Evolutionary conservation across 2,797 vertebrate species (phyloP).

Genomic region (Cheirogaleus major): DNA sequence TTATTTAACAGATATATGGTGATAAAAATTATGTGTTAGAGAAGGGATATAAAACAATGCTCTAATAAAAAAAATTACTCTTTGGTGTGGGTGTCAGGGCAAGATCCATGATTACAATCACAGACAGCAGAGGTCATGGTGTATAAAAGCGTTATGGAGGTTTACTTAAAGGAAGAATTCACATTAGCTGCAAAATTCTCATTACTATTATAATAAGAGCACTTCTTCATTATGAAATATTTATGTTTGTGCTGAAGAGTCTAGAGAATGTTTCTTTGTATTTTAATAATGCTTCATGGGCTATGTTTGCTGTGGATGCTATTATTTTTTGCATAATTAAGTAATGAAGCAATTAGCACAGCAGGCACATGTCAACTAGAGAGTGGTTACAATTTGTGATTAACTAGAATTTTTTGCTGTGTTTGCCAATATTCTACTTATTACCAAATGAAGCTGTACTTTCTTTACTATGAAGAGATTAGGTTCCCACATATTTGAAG

Average conservation of each 20-base stretch:
- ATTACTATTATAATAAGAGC: constrained; percentile 61
- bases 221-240: constrained; percentile 75
- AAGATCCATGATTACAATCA: not conserved
- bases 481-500: not conserved
- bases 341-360: constrained; percentile 81
- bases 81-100: not conserved
- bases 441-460: constrained; percentile 40
- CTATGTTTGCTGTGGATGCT: constrained; percentile 67
- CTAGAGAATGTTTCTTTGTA: constrained; percentile 73
- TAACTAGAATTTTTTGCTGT: constrained; percentile 74
- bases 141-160: not conserved
- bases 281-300: constrained; percentile 76
- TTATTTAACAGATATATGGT: constrained; percentile 2
- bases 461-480: constrained; percentile 1
- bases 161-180: constrained; percentile 39
- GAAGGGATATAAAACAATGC: not conserved
- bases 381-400: constrained; percentile 81
- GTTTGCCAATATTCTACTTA: constrained; percentile 72
- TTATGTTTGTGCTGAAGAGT: constrained; percentile 72
- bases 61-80: not conserved
- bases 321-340: constrained; percentile 82
- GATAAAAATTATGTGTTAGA: not conserved
- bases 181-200: constrained; percentile 44
- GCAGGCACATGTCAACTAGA: constrained; percentile 79
- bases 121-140: not conserved